These are phyloP conservation scores for Apteryx mantelli DNA, from an alignment of 2,113 vertebrate genomes.

Conservation along the genomic window DNA sequence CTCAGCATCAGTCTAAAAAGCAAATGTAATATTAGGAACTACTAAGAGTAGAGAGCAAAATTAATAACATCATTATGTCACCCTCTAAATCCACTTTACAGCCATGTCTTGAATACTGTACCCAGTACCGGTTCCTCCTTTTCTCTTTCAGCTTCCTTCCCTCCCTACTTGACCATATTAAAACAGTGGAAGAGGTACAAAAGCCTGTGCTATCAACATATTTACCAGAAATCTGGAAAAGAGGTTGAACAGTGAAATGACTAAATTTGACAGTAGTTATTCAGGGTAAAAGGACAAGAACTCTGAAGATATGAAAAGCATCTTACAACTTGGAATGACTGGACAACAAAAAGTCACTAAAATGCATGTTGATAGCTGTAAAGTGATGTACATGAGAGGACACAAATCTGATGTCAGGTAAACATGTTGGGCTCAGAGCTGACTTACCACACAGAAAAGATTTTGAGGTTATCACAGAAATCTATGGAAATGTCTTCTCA, in stretches of 20 bases:
- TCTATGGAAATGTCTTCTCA: conserved; percentile 37
- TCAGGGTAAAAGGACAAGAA: conserved; percentile 9
- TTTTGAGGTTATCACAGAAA: conserved; percentile 27
- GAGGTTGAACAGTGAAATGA: not conserved
- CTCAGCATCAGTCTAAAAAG: not conserved
- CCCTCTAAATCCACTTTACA: not conserved
- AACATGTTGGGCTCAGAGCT: not conserved
- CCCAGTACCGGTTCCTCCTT: not conserved
- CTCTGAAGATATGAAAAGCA: not conserved
- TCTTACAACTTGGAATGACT: not conserved
- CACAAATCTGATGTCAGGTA: conserved; percentile 25
- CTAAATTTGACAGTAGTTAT: not conserved
- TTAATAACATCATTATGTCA: not conserved
- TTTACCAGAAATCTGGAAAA: not conserved
- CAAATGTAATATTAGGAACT: not conserved
- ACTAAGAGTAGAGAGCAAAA: not conserved
- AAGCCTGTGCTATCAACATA: not conserved
- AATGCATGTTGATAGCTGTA: conserved; percentile 5
- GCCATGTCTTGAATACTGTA: not conserved
- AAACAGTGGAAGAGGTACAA: not conserved
- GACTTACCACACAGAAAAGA: not conserved
- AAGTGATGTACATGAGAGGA: not conserved
- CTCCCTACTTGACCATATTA: not conserved
- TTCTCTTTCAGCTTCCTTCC: not conserved
- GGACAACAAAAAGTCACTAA: conserved; percentile 4